Conservation (phyloP, 2,797 vertebrate species). For the Muraenolepis orangiensis region DNA sequence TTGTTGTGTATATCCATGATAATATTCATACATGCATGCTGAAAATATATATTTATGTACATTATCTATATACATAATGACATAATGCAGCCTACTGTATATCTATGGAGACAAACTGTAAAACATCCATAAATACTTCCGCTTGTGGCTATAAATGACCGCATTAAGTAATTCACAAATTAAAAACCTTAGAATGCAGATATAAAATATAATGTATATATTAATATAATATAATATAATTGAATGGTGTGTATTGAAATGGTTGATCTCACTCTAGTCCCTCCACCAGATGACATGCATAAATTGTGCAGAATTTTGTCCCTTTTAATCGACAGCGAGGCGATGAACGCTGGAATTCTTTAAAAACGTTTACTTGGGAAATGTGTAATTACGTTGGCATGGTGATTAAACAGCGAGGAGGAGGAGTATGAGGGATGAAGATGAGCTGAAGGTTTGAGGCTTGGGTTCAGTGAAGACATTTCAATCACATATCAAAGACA, state of each 20-base stretch:
- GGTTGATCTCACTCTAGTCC: conserved; percentile 12
- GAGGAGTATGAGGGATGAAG: conserved; percentile 1
- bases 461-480: background rate
- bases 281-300: conserved; percentile 26
- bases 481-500: background rate
- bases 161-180: no score
- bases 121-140: no score
- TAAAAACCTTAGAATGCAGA: background rate
- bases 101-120: no score
- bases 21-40: background rate
- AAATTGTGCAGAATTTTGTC: conserved; percentile 12
- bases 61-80: background rate
- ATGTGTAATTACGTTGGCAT: conserved; percentile 28
- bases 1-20: background rate
- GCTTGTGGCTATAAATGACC: no score
- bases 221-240: no score
- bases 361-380: conserved; percentile 7
- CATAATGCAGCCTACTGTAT: background rate
- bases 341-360: conserved; percentile 14
- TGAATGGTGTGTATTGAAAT: background rate
- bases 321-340: background rate
- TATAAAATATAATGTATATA: no score
- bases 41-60: background rate
- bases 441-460: background rate
- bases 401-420: conserved; percentile 19